Evolutionary conservation across 2,888 invertebrate species (phyloP), one percentile per base, ranked within the genome.

Genomic region (Deilephila porcellus): DNA sequence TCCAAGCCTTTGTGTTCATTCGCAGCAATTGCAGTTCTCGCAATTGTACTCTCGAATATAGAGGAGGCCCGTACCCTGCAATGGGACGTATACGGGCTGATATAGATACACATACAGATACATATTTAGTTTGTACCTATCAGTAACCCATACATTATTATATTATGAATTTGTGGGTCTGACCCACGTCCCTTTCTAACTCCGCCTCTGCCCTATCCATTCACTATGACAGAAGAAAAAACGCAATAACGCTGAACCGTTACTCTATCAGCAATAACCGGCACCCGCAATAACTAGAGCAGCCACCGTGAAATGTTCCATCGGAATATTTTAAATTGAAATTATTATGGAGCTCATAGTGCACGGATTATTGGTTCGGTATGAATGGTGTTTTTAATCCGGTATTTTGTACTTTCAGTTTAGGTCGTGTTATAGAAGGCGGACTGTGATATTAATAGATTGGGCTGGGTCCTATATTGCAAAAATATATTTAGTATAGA

Each of bases 221-320:
- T 75, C 82, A 81, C 77, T 80, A 83, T 83, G 84, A 80, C 73
- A 82, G 82, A 74, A 83, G 83, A 84, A 88, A 87, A 87, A 88
- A 85, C 78, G 74, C 77, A 79, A 80, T 81, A 82, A 80, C 73
- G 76, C 71, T 74, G 76, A 73, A 34, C 53, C 75, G 73, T 60
- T 29, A 60, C 76, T 79, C 71, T 52, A 67, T 67, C 67, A 70
- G 63, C 71, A 63, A 71, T 75, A 64, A 71, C 59, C 14, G 67
- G n/a, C 73, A 75, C 76, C 25, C 75, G 73, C 73, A 77, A 73
- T 74, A 74, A 74, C 20, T 73, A 74, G 80, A 78, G 64, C 78
- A 20, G 74, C 71, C 52, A 52, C 52, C 25, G 67, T 45, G 45
- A 67, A 67, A 45, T 52, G 25, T 63, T 71, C 17, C 45, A 34